Conservation (phyloP, 2,888 invertebrate species). For the Diarsia dahlii region DNA sequence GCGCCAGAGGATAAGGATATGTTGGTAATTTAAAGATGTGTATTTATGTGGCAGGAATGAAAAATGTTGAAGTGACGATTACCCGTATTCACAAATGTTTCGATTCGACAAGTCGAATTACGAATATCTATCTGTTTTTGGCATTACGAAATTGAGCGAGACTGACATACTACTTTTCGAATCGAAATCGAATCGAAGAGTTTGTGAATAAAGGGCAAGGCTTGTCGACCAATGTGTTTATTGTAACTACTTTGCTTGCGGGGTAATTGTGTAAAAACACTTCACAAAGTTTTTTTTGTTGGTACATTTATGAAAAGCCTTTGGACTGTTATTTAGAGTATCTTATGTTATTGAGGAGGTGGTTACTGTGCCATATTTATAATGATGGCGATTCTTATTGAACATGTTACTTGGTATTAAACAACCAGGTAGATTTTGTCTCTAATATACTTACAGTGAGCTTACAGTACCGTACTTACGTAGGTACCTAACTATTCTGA, state of each 20-base stretch:
- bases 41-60: neutral
- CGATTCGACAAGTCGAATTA: too few relatives aligned
- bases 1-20: constrained; percentile 87
- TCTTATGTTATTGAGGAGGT: neutral
- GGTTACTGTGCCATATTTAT: neutral
- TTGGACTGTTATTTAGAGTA: neutral
- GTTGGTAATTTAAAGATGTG: constrained; percentile 76
- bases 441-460: neutral
- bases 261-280: neutral
- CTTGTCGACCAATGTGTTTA: neutral
- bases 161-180: too few relatives aligned
- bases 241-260: neutral
- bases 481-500: too few relatives aligned
- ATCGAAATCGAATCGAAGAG: too few relatives aligned
- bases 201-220: too few relatives aligned
- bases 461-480: too few relatives aligned
- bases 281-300: neutral
- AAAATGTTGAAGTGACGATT: neutral
- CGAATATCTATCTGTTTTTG: too few relatives aligned
- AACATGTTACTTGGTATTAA: neutral
- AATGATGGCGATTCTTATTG: neutral
- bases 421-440: neutral
- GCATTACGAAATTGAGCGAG: too few relatives aligned
- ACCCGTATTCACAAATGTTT: too few relatives aligned
- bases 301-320: neutral